Percentiles rank a stretch among this genome's conserved stretches.
phyloP scores from a whole-genome alignment of 2,888 invertebrate species.

The Unio pictorum region DNA sequence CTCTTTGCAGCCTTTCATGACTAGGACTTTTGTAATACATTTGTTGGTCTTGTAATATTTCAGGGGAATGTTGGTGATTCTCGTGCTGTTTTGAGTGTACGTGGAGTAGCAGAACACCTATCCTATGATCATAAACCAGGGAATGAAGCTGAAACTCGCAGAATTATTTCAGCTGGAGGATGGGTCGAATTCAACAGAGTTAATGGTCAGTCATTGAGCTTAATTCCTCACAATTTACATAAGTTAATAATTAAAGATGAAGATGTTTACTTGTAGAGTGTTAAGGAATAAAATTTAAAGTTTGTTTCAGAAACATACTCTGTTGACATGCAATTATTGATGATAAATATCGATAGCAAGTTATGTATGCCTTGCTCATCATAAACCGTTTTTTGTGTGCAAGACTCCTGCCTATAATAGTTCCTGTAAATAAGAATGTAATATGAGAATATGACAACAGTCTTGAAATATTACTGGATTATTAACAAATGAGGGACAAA shows the following conservation, averaged over 20 bases:
- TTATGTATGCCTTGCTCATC: not conserved
- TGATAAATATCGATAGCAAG: not conserved
- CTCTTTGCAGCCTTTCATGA: not conserved
- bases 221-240: not conserved
- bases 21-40: not conserved
- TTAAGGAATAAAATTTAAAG: not conserved
- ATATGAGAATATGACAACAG: too few relatives aligned
- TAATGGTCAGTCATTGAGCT: constrained; percentile 79
- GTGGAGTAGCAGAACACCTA: constrained; percentile 82
- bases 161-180: constrained; percentile 94
- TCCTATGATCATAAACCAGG: constrained; percentile 97
- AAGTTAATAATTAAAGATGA: too few relatives aligned
- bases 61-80: constrained; percentile 97
- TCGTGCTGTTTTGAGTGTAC: constrained; percentile 90
- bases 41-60: not conserved
- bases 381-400: too few relatives aligned
- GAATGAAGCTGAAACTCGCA: constrained; percentile 86
- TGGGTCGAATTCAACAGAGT: constrained; percentile 98
- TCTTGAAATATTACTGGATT: too few relatives aligned
- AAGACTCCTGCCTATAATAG: too few relatives aligned
- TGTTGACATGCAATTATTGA: not conserved
- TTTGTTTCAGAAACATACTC: not conserved
- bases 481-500: too few relatives aligned
- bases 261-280: too few relatives aligned
- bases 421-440: too few relatives aligned